A percentile compares a stretch with the other conserved stretches of the same genome.
Evolutionary conservation across 1,140 invertebrate genomes (phyloP).

Genomic region (Rhagoletis pomonella): DNA sequence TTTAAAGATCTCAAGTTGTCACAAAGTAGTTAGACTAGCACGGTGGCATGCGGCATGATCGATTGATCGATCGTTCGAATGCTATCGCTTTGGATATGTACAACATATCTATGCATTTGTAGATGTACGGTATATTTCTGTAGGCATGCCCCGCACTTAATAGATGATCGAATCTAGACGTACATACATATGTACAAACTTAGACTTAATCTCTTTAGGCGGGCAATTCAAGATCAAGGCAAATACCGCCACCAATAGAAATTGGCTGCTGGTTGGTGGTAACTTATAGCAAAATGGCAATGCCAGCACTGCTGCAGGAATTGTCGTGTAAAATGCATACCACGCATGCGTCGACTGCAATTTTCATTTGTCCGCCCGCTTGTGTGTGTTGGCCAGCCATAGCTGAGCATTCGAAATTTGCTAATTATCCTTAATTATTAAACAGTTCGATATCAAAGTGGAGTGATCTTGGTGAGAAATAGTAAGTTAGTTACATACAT

Average conservation of each 20-base stretch:
- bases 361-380: background rate
- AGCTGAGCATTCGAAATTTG: slow-evolving; percentile 49
- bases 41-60: slow-evolving; percentile 7
- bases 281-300: background rate
- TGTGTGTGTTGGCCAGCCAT: background rate
- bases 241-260: slow-evolving; percentile 42
- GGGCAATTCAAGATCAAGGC: background rate
- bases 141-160: background rate
- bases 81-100: background rate
- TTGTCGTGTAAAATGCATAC: slow-evolving; percentile 37
- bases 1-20: slow-evolving; percentile 18
- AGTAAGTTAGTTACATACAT: background rate
- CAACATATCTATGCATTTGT: background rate
- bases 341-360: background rate
- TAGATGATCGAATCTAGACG: background rate
- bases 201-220: background rate
- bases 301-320: background rate
- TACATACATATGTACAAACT: background rate
- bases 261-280: background rate
- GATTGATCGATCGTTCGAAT: background rate
- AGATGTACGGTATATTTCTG: background rate
- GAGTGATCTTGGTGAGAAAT: slow-evolving; percentile 2
- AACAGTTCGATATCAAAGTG: background rate
- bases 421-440: slow-evolving; percentile 39
- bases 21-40: background rate